Evolutionary conservation across 2,113 vertebrate genomes (phyloP), one percentile per base, ranked within the genome.

Genomic region (Myiagra hebetior): DNA sequence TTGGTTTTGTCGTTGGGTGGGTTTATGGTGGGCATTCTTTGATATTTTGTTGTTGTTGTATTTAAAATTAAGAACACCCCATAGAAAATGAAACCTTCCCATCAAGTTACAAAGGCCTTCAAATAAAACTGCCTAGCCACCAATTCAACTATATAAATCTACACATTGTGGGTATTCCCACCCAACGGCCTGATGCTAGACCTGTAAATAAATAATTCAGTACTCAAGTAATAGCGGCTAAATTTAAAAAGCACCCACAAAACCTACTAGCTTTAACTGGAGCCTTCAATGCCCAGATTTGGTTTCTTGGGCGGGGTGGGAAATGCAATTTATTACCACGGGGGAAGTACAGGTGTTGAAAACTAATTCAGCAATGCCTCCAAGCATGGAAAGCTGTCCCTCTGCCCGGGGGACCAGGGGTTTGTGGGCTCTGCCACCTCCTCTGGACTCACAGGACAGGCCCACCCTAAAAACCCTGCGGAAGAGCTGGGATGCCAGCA

Each of bases 211-310:
- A 93, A 90, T 93, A 86, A 93, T 80, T 91, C 75, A 86, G 35
- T 63, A n/a, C 27, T 78, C 55, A 92, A 94, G 87, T 63, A 83
- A 92, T 44, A 90, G 79, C 64, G 63, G 28, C 52, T 84, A 65
- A 69, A 78, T 91, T 80, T 82, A 41, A 87, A 90, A 90, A 59
- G 46, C 42, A 90, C 52, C 75, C 90, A 91, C 82, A 90, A 96
- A 96, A 90, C 56, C 76, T 74, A 39, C 57, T 14, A 39, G 52
- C 2, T 2, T 89, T 78, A 83, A 70, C 79, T 78, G 52, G 33
- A 84, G 72, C 21, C 85, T 91, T 91, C 4, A 11, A 37, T 30
- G 30, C 23, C 68, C 56, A 70, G 44, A 52, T 56, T 19, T 82
- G 28, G 19, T 78, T 92, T 92, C 89, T 55, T 39, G 56, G 52